These are phyloP conservation scores for Leptothorax acervorum DNA, from an alignment of 2,888 invertebrate species.

Conservation along the genomic window DNA sequence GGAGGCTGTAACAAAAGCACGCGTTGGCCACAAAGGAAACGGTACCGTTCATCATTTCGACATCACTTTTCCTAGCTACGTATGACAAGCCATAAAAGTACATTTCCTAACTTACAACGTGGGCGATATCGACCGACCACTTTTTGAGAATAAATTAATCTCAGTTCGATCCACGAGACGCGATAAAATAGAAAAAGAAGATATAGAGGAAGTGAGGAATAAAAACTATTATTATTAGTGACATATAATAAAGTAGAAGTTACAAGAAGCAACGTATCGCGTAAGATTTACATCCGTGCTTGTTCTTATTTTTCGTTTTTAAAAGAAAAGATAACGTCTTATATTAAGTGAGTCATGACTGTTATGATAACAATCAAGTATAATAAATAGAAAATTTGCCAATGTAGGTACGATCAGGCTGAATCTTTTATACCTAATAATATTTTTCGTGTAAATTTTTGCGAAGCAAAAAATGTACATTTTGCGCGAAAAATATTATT, in stretches of 20 bases:
- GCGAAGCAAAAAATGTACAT: too few species aligned
- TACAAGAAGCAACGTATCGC: neutral
- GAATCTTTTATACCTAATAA: too few species aligned
- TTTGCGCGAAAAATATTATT: too few species aligned
- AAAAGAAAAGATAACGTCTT: neutral
- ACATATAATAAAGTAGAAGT: neutral
- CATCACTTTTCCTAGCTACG: neutral
- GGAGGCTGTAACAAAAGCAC: slow-evolving; percentile 37
- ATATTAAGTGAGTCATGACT: neutral
- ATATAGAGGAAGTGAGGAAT: neutral
- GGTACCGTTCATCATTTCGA: slow-evolving; percentile 35
- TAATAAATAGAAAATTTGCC: too few species aligned
- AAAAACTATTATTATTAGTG: neutral
- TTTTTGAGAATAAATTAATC: slow-evolving; percentile 31
- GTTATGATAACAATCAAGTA: too few species aligned
- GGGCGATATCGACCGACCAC: neutral
- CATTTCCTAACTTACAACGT: slow-evolving; percentile 21
- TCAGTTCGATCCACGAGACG: neutral
- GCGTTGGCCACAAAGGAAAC: slow-evolving; percentile 36
- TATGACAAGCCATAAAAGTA: slow-evolving; percentile 28
- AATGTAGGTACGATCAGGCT: too few species aligned
- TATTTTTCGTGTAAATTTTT: too few species aligned
- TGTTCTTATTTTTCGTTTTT: neutral
- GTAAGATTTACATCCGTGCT: neutral
- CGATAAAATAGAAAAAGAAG: neutral